A percentile compares a stretch with the other conserved stretches of the same genome.
Evolutionary conservation across 1,140 invertebrate species (phyloP).

Genomic region (Lutraria rhynchaena): DNA sequence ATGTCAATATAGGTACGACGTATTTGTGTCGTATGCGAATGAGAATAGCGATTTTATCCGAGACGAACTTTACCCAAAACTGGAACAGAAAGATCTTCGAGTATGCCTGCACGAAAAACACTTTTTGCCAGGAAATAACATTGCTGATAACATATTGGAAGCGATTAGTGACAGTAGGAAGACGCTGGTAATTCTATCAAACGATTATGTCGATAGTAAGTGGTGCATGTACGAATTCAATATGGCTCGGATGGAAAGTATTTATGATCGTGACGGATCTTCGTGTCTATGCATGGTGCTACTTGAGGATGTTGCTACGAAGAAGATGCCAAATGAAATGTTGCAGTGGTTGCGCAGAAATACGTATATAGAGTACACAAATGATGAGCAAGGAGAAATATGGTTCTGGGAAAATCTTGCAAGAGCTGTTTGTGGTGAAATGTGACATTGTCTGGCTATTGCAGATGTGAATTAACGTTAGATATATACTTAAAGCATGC

Average conservation of each 20-base stretch:
- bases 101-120: constrained; percentile 73
- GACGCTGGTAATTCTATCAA: constrained; percentile 66
- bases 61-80: neutral
- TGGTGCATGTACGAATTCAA: constrained; percentile 88
- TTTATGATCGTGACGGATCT: constrained; percentile 27
- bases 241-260: constrained; percentile 71
- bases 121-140: constrained; percentile 64
- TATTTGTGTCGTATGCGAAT: constrained; percentile 9
- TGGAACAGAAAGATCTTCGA: constrained; percentile 31
- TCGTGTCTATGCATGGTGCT: constrained; percentile 52
- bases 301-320: constrained; percentile 42
- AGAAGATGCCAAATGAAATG: constrained; percentile 48
- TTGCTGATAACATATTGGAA: constrained; percentile 68
- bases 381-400: constrained; percentile 1
- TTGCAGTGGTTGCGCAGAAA: constrained; percentile 1
- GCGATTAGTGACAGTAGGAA: constrained; percentile 67
- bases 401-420: constrained; percentile 29
- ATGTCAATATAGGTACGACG: neutral
- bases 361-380: constrained; percentile 18
- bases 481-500: no score
- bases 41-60: neutral
- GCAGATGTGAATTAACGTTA: no score
- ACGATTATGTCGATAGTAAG: constrained; percentile 75
- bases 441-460: no score
- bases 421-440: neutral